A percentile compares a stretch with the other conserved stretches of the same genome.
phyloP scores from a whole-genome alignment of 2,888 invertebrate species.

The Stenichneumon culpator region DNA sequence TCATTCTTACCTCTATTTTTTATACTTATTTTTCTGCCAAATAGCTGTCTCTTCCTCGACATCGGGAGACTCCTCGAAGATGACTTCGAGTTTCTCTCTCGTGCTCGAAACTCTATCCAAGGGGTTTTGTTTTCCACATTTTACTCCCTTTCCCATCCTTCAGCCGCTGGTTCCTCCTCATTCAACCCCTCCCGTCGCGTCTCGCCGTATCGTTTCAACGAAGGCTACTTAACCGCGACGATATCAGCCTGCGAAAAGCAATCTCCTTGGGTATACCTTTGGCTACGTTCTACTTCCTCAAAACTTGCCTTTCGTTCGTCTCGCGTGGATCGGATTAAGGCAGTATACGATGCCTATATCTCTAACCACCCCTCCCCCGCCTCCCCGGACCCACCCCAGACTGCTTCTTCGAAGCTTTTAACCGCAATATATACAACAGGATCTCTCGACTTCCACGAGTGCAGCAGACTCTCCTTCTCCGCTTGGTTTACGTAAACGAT shows the following conservation, averaged over 20 bases:
- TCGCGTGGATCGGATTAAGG: constrained; percentile 35
- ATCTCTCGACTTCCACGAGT: constrained; percentile 7
- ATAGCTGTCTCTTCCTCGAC: neutral
- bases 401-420: neutral
- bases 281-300: constrained; percentile 15
- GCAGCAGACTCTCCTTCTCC: neutral
- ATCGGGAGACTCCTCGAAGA: neutral
- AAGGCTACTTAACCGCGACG: constrained; percentile 41
- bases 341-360: constrained; percentile 3
- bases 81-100: neutral
- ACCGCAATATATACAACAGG: constrained; percentile 17
- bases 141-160: constrained; percentile 16
- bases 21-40: too few relatives aligned
- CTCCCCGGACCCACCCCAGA: neutral
- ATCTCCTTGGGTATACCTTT: constrained; percentile 40
- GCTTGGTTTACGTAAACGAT: constrained; percentile 19
- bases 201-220: constrained; percentile 30
- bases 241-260: constrained; percentile 55
- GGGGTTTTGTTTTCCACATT: constrained; percentile 8
- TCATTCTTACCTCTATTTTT: too few relatives aligned
- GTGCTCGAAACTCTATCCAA: constrained; percentile 1
- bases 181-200: constrained; percentile 25
- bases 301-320: constrained; percentile 15
- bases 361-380: neutral
- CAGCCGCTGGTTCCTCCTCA: neutral